Conservation (phyloP, 2,113 vertebrate genomes). For the Cryptotis parvus region DNA sequence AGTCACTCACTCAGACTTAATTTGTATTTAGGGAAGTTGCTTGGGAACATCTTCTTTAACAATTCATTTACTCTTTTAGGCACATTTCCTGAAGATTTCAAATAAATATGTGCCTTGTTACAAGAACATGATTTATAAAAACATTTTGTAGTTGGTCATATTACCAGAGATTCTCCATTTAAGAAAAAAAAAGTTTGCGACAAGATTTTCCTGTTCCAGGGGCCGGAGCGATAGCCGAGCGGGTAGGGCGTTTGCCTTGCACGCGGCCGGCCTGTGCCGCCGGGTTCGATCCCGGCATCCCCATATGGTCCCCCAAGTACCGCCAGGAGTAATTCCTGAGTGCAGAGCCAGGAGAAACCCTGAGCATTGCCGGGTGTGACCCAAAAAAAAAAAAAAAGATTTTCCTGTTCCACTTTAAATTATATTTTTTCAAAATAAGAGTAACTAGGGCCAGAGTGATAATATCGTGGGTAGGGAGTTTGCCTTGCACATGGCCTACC, state of each 20-base stretch:
- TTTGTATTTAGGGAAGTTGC: conserved; percentile 30
- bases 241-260: too few species aligned
- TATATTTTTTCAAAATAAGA: conserved; percentile 18
- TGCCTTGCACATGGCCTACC: too few species aligned
- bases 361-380: too few species aligned
- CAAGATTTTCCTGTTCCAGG: conserved; percentile 17
- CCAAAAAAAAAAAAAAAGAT: background rate
- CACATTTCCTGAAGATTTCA: conserved; percentile 45
- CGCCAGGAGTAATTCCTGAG: too few species aligned
- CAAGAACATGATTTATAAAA: background rate
- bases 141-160: conserved; percentile 47
- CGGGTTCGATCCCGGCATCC: too few species aligned
- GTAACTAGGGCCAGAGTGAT: too few species aligned
- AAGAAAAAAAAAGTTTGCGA: background rate
- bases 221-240: too few species aligned
- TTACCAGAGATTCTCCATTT: conserved; percentile 18
- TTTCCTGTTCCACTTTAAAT: conserved; percentile 42
- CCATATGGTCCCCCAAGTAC: too few species aligned
- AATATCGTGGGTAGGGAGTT: too few species aligned
- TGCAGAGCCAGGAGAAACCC: too few species aligned
- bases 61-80: conserved; percentile 16
- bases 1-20: conserved; percentile 15
- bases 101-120: conserved; percentile 61
- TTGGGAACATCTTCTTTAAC: conserved; percentile 42
- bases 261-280: too few species aligned